Evolutionary conservation across 2,113 vertebrate genomes (phyloP), one percentile per base, ranked within the genome.

Genomic region (Pelecanoides urinatrix): DNA sequence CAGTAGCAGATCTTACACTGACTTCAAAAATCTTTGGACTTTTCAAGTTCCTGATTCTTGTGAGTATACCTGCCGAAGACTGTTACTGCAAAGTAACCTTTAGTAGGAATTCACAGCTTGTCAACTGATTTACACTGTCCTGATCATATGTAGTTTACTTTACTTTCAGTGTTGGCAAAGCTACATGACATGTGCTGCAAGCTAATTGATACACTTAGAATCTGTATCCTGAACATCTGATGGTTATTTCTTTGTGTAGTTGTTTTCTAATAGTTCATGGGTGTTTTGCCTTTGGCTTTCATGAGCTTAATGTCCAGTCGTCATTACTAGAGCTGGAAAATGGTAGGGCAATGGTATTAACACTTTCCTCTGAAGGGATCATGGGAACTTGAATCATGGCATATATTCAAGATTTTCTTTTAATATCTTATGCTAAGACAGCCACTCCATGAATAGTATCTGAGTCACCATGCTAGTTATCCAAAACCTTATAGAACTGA

Each of bases 391-490:
- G 34, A 87, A 42, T 94, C 25, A 66, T 53, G 26, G 30, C 61
- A 40, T 90, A 36, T 71, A 52, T 83, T 88, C 66, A 80, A 77
- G 40, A 83, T 9, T 3, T 3, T 53, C 86, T 86, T 95, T 52
- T 26, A 66, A 73, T 76, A 26, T 62, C 23, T 73, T 88, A 59
- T n/a, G 30, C 17, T 94, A 29, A 82, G 93, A 70, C 75, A 88
- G 11, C 7, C 12, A 53, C 55, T 90, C 55, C 12, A 3, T 53
- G 20, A 90, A n/a, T 38, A 86, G 32, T 58, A 14, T 53, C 42
- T 88, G 67, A 93, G 42, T 94, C 91, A 96, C 36, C 11, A 34
- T 79, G 42, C 20, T 90, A 32, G 56, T 94, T 90, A 90, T 18
- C 49, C 70, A 80, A 76, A 86, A 80, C 38, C 42, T 88, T 36